Evolutionary conservation across 37 sponge, comb jelly and placozoan species (phyloP).

Genomic region (Dysidea cf. avara): DNA sequence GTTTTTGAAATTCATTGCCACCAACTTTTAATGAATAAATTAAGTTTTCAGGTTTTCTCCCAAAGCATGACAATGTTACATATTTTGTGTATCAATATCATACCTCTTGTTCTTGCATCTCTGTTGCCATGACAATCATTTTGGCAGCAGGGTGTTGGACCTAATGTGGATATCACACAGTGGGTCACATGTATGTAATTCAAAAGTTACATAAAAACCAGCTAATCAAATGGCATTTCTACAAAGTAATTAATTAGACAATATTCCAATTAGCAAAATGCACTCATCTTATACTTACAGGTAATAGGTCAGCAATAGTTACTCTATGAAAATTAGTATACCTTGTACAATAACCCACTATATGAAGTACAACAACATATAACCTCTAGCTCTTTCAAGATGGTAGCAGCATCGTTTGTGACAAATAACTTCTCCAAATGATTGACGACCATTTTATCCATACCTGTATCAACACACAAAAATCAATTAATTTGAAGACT

Average conservation of each 20-base stretch:
- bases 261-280: neutral
- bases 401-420: conserved; percentile 94
- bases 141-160: conserved; percentile 97
- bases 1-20: too few species aligned
- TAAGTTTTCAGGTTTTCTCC: too few species aligned
- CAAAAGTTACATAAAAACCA: too few species aligned
- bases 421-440: conserved; percentile 98
- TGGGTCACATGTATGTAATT: too few species aligned
- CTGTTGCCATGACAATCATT: conserved; percentile 91
- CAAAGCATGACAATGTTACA: too few species aligned
- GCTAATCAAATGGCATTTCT: too few species aligned
- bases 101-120: conserved; percentile 95
- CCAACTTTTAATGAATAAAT: too few species aligned
- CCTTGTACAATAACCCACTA: too few species aligned
- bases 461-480: conserved; percentile 39
- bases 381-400: conserved; percentile 92
- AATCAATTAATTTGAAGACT: neutral
- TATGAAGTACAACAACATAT: neutral
- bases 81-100: too few species aligned
- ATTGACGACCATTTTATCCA: conserved; percentile 99
- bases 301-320: too few species aligned
- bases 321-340: too few species aligned
- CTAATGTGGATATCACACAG: conserved; percentile 24
- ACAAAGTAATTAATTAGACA: neutral
- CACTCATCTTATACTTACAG: too few species aligned